Percentiles rank a stretch among this genome's conserved stretches.
These are phyloP conservation scores for Corythaeola cristata DNA, from an alignment of 2,113 vertebrate species.

Conservation along the genomic window DNA sequence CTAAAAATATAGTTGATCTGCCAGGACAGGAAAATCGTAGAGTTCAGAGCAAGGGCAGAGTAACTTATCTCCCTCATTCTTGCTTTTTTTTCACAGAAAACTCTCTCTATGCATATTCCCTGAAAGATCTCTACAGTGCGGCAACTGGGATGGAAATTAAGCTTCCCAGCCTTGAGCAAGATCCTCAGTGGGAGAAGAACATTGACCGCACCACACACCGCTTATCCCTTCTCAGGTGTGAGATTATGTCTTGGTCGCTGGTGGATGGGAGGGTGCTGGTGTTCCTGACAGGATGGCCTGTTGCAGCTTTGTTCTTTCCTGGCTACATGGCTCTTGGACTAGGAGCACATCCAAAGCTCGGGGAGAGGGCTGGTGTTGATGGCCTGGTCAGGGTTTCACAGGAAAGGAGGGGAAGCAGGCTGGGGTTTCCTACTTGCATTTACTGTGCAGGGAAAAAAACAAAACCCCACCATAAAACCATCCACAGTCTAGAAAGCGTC, in stretches of 20 bases:
- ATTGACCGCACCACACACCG: slow-evolving; percentile 28
- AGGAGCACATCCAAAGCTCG: neutral
- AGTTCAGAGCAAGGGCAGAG: slow-evolving; percentile 30
- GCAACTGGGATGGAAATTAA: slow-evolving; percentile 29
- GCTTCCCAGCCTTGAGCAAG: slow-evolving; percentile 49
- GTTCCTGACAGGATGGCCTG: neutral
- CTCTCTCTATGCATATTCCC: slow-evolving; percentile 77
- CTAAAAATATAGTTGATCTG: slow-evolving; percentile 41
- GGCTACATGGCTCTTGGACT: neutral
- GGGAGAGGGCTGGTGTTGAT: neutral
- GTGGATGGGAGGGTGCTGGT: neutral
- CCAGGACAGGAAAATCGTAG: neutral
- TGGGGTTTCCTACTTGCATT: neutral
- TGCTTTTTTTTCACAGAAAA: slow-evolving; percentile 61
- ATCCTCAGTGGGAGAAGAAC: slow-evolving; percentile 76
- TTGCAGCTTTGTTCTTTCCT: neutral
- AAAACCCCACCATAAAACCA: neutral
- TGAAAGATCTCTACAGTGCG: slow-evolving; percentile 75
- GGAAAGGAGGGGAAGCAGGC: neutral
- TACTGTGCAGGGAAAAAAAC: neutral
- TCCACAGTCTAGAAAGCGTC: neutral
- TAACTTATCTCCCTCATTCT: neutral
- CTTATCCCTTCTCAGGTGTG: slow-evolving; percentile 72
- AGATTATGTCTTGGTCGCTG: neutral
- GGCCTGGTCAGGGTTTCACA: neutral